Conservation (phyloP, 2,797 vertebrate species). For the Pagetopsis macropterus region DNA sequence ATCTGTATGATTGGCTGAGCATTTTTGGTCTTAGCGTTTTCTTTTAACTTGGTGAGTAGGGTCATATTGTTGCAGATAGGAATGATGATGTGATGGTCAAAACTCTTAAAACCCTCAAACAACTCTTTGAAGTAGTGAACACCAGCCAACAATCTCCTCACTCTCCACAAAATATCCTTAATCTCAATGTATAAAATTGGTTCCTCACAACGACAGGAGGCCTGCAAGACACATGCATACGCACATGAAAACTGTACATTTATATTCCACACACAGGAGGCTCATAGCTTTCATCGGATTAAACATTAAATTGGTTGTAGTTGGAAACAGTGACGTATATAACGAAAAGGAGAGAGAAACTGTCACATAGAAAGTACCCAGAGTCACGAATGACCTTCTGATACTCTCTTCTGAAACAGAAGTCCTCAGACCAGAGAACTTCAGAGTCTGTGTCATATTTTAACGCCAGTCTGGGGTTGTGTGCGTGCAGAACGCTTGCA, state of each 20-base stretch:
- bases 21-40: background rate
- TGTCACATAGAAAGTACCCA: slow-evolving; percentile 60
- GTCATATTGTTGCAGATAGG: slow-evolving; percentile 19
- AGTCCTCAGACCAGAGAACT: slow-evolving; percentile 40
- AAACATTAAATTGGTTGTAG: slow-evolving; percentile 52
- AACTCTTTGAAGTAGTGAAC: slow-evolving; percentile 37
- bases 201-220: slow-evolving; percentile 4
- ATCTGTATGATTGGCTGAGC: slow-evolving; percentile 23
- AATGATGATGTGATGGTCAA: slow-evolving; percentile 27
- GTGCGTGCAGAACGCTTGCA: slow-evolving; percentile 29
- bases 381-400: slow-evolving; percentile 70
- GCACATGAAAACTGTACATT: slow-evolving; percentile 1
- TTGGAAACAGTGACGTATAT: slow-evolving; percentile 66
- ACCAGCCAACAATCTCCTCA: slow-evolving; percentile 16
- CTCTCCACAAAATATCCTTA: slow-evolving; percentile 5
- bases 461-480: slow-evolving; percentile 17
- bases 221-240: background rate
- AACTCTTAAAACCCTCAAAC: slow-evolving; percentile 38
- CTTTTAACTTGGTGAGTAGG: slow-evolving; percentile 6
- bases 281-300: slow-evolving; percentile 39
- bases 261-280: slow-evolving; percentile 7
- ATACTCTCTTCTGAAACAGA: slow-evolving; percentile 58
- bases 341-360: slow-evolving; percentile 10
- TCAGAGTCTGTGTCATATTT: slow-evolving; percentile 38
- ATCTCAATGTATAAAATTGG: slow-evolving; percentile 12